Evolutionary conservation across 2,113 vertebrate species (phyloP).

Genomic region (Sarotherodon lohbergeri): DNA sequence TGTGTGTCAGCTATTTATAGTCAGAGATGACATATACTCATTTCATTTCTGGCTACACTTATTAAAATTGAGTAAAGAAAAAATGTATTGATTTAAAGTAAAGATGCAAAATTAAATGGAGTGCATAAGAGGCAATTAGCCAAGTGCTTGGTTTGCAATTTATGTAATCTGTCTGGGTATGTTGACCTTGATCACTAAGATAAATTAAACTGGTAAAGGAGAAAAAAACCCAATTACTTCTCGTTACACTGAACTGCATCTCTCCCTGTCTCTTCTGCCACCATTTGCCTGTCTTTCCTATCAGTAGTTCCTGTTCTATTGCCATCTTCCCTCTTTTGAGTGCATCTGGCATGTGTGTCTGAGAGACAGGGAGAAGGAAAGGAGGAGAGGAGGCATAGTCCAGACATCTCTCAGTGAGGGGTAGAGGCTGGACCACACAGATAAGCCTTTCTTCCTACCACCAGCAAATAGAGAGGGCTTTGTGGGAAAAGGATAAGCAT

Average conservation of each 20-base stretch:
- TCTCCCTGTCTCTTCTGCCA: neutral
- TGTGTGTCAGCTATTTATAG: neutral
- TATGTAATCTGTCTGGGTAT: neutral
- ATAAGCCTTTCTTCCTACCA: slow-evolving; percentile 51
- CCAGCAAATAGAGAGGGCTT: slow-evolving; percentile 44
- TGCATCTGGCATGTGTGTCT: neutral
- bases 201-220: neutral
- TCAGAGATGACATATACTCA: neutral
- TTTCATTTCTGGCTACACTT: neutral
- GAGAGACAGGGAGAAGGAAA: neutral
- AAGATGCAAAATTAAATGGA: neutral
- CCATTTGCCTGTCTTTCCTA: neutral
- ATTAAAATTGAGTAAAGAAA: neutral
- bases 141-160: neutral
- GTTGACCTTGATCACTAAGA: neutral
- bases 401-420: slow-evolving; percentile 38
- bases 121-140: neutral
- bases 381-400: slow-evolving; percentile 1
- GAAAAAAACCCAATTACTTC: neutral
- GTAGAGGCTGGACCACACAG: slow-evolving; percentile 55
- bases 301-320: neutral
- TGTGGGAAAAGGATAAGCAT: slow-evolving; percentile 49
- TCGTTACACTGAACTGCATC: neutral
- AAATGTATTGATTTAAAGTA: neutral
- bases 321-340: neutral